phyloP scores from a whole-genome alignment of 2,888 invertebrate genomes.

The Hyposoter dolosus region DNA sequence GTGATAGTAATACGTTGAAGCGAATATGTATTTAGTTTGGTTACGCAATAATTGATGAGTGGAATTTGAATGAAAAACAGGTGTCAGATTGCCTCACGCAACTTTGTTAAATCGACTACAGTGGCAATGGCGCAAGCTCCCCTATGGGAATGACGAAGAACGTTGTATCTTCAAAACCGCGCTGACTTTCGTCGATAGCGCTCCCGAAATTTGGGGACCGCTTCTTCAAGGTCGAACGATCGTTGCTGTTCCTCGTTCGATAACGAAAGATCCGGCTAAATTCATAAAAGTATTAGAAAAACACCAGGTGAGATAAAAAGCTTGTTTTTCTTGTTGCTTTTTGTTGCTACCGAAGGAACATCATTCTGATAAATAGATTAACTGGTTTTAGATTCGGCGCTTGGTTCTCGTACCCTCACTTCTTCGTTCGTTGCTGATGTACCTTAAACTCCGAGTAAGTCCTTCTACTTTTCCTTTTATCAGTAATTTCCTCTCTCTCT shows the following conservation, averaged over 20 bases:
- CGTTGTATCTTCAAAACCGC: constrained; percentile 96
- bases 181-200: constrained; percentile 95
- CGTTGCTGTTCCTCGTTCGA: constrained; percentile 90
- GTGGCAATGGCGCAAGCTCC: constrained; percentile 95
- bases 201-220: constrained; percentile 95
- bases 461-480: background rate
- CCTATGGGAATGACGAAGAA: constrained; percentile 89
- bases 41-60: background rate
- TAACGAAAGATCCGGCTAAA: constrained; percentile 92
- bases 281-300: constrained; percentile 89
- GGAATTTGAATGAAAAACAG: constrained; percentile 82
- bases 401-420: constrained; percentile 94
- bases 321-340: background rate
- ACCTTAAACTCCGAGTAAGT: constrained; percentile 87
- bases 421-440: constrained; percentile 92
- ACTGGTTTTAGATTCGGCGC: constrained; percentile 88
- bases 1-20: too few relatives aligned
- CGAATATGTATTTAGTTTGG: background rate
- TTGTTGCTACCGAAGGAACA: constrained; percentile 33
- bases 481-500: background rate
- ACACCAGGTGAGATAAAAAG: constrained; percentile 86
- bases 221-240: constrained; percentile 89
- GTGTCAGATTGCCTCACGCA: constrained; percentile 92
- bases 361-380: background rate
- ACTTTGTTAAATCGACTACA: constrained; percentile 92